Conservation (phyloP, 1,140 invertebrate species). For the Plutomurus gul region DNA sequence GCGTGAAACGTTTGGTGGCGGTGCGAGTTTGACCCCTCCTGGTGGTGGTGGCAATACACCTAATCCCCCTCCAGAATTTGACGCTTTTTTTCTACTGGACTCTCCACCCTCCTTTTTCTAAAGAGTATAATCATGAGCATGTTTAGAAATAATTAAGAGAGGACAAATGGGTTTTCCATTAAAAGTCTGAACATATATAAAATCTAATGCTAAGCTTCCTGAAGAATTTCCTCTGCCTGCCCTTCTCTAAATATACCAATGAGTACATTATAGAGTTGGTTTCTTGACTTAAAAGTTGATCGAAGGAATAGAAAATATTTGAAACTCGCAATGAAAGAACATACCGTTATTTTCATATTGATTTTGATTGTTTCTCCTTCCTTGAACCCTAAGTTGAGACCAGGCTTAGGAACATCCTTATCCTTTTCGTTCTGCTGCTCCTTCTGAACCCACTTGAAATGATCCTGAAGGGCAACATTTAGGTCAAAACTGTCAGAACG, state of each 20-base stretch:
- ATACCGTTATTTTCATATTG: constrained; percentile 95
- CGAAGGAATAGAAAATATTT: too few species aligned
- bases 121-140: too few species aligned
- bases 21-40: constrained; percentile 65
- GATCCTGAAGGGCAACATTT: constrained; percentile 97
- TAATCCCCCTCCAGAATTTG: constrained; percentile 61
- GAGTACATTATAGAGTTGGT: neutral
- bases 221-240: neutral
- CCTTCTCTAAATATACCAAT: neutral
- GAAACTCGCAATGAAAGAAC: too few species aligned
- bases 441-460: constrained; percentile 96
- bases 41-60: constrained; percentile 83
- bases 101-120: constrained; percentile 87
- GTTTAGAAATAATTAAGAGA: too few species aligned
- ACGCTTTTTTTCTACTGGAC: constrained; percentile 64
- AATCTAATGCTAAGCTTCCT: too few species aligned
- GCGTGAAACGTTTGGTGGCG: constrained; percentile 64
- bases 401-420: constrained; percentile 73
- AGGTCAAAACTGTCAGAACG: constrained; percentile 98
- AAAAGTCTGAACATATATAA: too few species aligned
- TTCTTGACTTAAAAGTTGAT: too few species aligned
- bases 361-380: constrained; percentile 99
- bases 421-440: constrained; percentile 85
- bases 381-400: constrained; percentile 94
- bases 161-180: too few species aligned